Base-by-base conservation (phyloP, 1,140 invertebrate genomes). In the Cydia fagiglandana region DNA sequence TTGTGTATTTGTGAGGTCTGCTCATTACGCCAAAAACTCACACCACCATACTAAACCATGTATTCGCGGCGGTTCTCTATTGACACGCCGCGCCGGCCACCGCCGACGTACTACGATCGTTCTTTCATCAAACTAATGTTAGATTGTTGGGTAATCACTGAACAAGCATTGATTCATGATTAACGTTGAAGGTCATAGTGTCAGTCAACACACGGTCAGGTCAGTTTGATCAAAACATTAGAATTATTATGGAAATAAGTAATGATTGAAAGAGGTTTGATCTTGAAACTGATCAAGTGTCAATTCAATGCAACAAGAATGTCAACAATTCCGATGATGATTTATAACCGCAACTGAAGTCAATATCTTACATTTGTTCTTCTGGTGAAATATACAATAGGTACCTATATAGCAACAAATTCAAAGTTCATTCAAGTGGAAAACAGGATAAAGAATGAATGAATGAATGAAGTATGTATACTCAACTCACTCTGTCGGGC, bases 121-220 rank as follows among this genome's bases (percentile, higher is more conserved):
- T 70, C 66, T 70, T 70, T 70, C 66, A 70, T 70, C 66, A 38
- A 70, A 70, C 66, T 0, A 70, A 70, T 70, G 30, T 20, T 41
- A 38, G 64, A 70, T 70, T 70, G 20, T 70, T 70, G 66, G 13
- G 34, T 70, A 70, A 70, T 70, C 66, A 38, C 66, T 70, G 34
- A 70, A 41, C 38, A 70, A 70, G 34, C 66, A 70, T 38, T 70
- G 66, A 70, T 70, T 38, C 34, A 41, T 41, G 66, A 70, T 70
- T n/a, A 34, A 38, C 66, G 9, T 17, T 9, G 66, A 70, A 70
- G 66, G 66, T 70, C 66, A 53, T 2, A 41, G 34, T 41, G 15
- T 38, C 66, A 70, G 66, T 70, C 66, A 70, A 70, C 34, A 70
- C 66, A 70, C 34, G 66, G 66, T 38, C 66, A 70, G 66, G 66